Percentiles rank a stretch among this genome's conserved stretches.
phyloP scores from a whole-genome alignment of 2,797 vertebrate genomes.

The Hydrophis major region DNA sequence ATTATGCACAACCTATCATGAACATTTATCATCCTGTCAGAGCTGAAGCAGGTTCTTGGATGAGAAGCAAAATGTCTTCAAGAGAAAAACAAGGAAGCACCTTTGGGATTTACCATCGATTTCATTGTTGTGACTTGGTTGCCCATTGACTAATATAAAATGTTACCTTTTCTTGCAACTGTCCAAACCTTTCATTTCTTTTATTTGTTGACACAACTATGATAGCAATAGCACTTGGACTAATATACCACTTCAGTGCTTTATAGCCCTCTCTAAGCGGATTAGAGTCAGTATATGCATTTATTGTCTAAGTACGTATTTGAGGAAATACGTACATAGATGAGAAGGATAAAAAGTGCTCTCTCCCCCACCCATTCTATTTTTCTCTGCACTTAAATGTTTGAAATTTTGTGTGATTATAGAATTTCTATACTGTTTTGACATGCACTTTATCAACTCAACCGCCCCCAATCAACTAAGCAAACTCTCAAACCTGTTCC shows the following conservation, averaged over 20 bases:
- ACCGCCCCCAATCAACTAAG: background rate
- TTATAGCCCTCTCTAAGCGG: too few relatives aligned
- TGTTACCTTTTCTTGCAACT: background rate
- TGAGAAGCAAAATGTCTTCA: too few relatives aligned
- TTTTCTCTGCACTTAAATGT: background rate
- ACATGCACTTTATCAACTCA: background rate
- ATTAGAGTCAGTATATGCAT: background rate
- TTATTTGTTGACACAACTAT: background rate
- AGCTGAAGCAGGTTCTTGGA: too few relatives aligned
- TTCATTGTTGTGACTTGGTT: background rate
- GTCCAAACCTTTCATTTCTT: background rate
- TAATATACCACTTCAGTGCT: too few relatives aligned
- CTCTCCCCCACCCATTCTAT: background rate
- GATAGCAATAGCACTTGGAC: background rate
- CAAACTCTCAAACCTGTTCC: background rate
- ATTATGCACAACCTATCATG: background rate
- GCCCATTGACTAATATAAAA: background rate
- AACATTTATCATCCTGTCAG: background rate
- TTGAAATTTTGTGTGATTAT: background rate
- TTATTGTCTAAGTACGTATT: background rate
- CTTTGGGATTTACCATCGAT: too few relatives aligned
- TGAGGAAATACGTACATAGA: background rate
- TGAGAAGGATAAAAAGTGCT: background rate
- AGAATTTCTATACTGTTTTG: background rate
- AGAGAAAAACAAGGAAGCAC: too few relatives aligned